Conservation (phyloP, 2,888 invertebrate genomes). For the Dioctria linearis region DNA sequence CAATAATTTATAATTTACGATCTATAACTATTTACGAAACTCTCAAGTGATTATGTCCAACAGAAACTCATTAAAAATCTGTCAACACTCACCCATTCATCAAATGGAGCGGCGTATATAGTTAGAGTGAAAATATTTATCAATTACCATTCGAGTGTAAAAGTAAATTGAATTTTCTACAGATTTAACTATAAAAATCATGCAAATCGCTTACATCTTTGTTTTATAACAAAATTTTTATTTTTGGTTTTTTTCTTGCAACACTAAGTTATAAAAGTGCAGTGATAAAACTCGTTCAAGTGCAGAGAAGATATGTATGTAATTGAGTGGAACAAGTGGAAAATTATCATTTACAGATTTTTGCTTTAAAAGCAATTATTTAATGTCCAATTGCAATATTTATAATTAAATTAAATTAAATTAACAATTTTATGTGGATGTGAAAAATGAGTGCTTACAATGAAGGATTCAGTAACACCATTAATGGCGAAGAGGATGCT, state of each 20-base stretch:
- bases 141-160: background rate
- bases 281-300: background rate
- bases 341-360: slow-evolving; percentile 18
- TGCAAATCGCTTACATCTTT: background rate
- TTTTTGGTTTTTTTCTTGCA: background rate
- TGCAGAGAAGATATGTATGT: background rate
- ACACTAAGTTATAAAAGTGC: background rate
- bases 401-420: slow-evolving; percentile 19
- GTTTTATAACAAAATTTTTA: background rate
- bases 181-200: background rate
- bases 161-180: background rate
- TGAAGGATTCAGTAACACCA: slow-evolving; percentile 22
- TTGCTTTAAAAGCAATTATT: slow-evolving; percentile 18
- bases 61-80: too few species aligned
- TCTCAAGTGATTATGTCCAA: too few species aligned
- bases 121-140: too few species aligned
- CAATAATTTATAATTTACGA: too few species aligned
- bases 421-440: slow-evolving; percentile 14
- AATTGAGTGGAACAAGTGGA: slow-evolving; percentile 2
- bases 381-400: background rate
- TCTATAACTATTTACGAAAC: too few species aligned
- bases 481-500: slow-evolving; percentile 32
- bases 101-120: too few species aligned
- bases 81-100: too few species aligned
- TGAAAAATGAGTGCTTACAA: slow-evolving; percentile 43